Evolutionary conservation across 2,888 invertebrate genomes (phyloP).

Genomic region (Agriopis aurantiaria): DNA sequence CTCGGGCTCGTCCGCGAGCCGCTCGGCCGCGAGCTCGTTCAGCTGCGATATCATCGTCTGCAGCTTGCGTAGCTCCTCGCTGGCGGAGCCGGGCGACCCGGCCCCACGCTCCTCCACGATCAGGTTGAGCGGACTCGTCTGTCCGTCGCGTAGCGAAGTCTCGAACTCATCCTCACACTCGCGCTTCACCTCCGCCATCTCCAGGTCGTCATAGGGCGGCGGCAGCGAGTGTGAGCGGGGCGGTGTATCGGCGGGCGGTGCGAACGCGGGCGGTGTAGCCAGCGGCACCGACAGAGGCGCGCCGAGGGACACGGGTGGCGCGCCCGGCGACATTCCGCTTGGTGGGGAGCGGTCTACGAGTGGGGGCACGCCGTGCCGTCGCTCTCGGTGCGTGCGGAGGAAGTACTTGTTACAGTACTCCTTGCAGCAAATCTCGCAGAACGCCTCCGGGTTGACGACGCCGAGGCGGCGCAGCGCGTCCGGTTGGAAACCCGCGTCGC

Average conservation of each 20-base stretch:
- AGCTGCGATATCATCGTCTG: slow-evolving; percentile 96
- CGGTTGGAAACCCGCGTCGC: slow-evolving; percentile 90
- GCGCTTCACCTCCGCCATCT: slow-evolving; percentile 84
- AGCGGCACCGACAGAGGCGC: slow-evolving; percentile 91
- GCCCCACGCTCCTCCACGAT: slow-evolving; percentile 89
- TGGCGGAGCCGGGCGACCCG: slow-evolving; percentile 88
- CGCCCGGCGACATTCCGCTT: slow-evolving; percentile 67
- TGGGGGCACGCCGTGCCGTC: slow-evolving; percentile 93
- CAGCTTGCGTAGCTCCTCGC: slow-evolving; percentile 94
- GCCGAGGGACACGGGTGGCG: slow-evolving; percentile 76
- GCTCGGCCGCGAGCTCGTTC: slow-evolving; percentile 91
- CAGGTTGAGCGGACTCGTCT: slow-evolving; percentile 92
- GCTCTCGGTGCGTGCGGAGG: slow-evolving; percentile 95
- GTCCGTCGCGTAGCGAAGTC: slow-evolving; percentile 84
- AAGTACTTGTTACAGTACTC: slow-evolving; percentile 98
- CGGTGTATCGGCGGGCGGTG: slow-evolving; percentile 89
- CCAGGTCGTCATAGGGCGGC: slow-evolving; percentile 67
- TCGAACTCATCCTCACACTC: slow-evolving; percentile 79
- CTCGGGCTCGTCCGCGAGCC: slow-evolving; percentile 73
- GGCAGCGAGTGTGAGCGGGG: slow-evolving; percentile 69
- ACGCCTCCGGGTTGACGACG: slow-evolving; percentile 95
- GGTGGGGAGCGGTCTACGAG: slow-evolving; percentile 82
- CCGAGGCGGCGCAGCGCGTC: slow-evolving; percentile 92
- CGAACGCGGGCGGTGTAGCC: slow-evolving; percentile 65
- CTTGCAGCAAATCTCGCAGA: slow-evolving; percentile 96